Evolutionary conservation across 2,113 vertebrate species (phyloP), one percentile per base, ranked within the genome.

Genomic region (Ia io): DNA sequence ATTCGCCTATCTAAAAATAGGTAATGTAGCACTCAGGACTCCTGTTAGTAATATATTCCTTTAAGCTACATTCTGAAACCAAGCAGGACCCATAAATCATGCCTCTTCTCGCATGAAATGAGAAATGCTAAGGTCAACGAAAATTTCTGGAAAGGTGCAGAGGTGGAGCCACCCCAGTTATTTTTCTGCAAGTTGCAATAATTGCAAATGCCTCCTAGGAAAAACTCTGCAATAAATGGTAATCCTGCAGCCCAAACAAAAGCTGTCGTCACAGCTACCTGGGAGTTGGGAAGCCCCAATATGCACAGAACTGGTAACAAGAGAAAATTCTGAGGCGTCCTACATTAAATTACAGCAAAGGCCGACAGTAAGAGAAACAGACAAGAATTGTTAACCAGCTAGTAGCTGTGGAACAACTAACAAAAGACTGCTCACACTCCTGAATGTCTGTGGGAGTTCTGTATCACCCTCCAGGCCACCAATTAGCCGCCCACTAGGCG

Each of bases 121-220:
- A 97, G 88, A 95, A 96, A 96, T 88, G 86, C 93, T 95, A 93
- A 80, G 94, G 97, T 96, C 96, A 98, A 96, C 83, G 80, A 67
- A 96, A 96, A 95, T 95, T 95, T 92, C 90, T 95, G 40, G 56
- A 77, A 96, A 90, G 89, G 95, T 95, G 53, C 40, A 92, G n/a
- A 91, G 82, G 86, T 82, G 47, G 51, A 65, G 65, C 51, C 92
- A 95, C 95, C 78, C 23, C 56, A 35, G 88, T 96, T 91, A 95
- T 82, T 90, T 94, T 91, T 77, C 93, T 94, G 86, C 89, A 95
- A 80, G 86, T 84, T 63, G 65, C 76, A 76, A 82, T 95, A 92
- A 96, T 87, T 94, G 65, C 91, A 94, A 94, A 92, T 84, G 44
- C 49, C 88, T 93, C 86, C 40, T 37, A 56, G 77, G 69, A 95